Evolutionary conservation across 2,888 invertebrate species (phyloP), one percentile per base, ranked within the genome.

Genomic region (Lycia hirtaria): DNA sequence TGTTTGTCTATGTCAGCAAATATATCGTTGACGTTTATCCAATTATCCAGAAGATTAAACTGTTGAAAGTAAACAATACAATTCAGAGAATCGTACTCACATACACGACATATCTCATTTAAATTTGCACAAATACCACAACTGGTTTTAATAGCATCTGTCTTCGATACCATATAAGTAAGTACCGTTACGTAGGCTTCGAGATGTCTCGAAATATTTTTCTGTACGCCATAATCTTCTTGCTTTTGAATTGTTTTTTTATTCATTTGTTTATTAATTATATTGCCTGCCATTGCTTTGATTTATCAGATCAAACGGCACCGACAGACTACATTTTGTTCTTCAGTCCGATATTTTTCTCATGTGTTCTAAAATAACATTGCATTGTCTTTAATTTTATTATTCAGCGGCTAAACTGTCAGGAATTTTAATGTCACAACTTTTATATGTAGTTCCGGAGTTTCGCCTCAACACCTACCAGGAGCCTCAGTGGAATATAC

Each of bases 401-500:
- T n/a, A 48, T 57, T 52, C 47, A 41, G 47, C 52, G 17, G 52
- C 49, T 43, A 44, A 28, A 45, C 22, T 24, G 45, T 20, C 33
- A 58, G 32, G 59, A 59, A 64, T 62, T 47, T 62, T 56, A 57
- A 60, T 62, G 57, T 50, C 59, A 61, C 44, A 55, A 60, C 44
- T 56, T 59, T 56, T 59, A 58, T 53, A 53, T 49, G 57, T 53
- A 57, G 52, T 62, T 62, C 60, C 61, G 55, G 57, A 64, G 57
- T 57, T 30, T 19, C 68, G 56, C 59, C 38, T 20, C 22, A 40
- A 44, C 53, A 61, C 51, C 65, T 71, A 61, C 64, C 64, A 58
- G 38, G 64, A 64, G 67, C 72, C 68, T 57, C 68, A 59, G 57
- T 55, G 67, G 67, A 53, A 73, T 74, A 75, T 26, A 26, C 26